A percentile compares a stretch with the other conserved stretches of the same genome.
Conservation (phyloP, 2,888 invertebrate species). For the Dicyrtomina minuta region DNA sequence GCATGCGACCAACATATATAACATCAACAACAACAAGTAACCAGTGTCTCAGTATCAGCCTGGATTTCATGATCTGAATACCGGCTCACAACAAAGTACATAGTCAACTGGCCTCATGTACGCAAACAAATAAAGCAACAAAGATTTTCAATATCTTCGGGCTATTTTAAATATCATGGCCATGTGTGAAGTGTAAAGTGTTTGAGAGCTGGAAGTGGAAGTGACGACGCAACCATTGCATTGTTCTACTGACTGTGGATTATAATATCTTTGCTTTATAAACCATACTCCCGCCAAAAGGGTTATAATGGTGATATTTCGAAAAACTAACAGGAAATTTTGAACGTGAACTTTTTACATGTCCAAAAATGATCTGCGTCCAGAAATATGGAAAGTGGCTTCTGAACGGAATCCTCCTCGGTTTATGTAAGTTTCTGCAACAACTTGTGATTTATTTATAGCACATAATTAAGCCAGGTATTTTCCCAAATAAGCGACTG, state of each 20-base stretch:
- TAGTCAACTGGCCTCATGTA: not conserved
- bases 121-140: not conserved
- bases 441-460: too few relatives aligned
- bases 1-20: not conserved
- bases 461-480: too few relatives aligned
- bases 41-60: not conserved
- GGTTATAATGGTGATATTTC: not conserved
- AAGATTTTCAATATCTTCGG: not conserved
- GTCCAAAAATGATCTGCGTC: not conserved
- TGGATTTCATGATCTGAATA: not conserved
- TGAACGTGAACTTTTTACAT: too few relatives aligned
- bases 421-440: slow-evolving; percentile 1
- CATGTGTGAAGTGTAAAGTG: too few relatives aligned
- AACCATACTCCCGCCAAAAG: too few relatives aligned
- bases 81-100: not conserved
- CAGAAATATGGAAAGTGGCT: slow-evolving; percentile 15
- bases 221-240: too few relatives aligned
- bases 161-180: too few relatives aligned
- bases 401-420: slow-evolving; percentile 1
- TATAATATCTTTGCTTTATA: too few relatives aligned
- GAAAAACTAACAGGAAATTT: too few relatives aligned
- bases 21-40: not conserved
- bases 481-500: too few relatives aligned
- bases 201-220: too few relatives aligned
- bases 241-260: too few relatives aligned